Evolutionary conservation across 2,888 invertebrate genomes (phyloP), one percentile per base, ranked within the genome.

Genomic region (Lochmaea capreae): DNA sequence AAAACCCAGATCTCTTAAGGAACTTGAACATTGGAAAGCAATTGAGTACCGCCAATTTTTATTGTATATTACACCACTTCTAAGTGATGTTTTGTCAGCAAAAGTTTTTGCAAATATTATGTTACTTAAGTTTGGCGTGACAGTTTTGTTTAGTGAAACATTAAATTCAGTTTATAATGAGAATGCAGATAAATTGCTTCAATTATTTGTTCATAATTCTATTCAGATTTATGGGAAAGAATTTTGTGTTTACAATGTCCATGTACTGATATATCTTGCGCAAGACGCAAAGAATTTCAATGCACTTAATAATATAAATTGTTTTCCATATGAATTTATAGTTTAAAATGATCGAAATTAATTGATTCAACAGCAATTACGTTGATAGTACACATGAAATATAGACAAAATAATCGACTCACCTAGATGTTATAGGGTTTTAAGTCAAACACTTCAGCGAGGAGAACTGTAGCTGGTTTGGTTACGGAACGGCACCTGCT

Each of bases 21-120:
- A 57, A 57, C 57, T 57, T 57, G 57, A 22, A 57, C 57, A 57
- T 22, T 57, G 57, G 57, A 57, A 57, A 57, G 57, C 57, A 57
- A 57, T 22, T 57, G 57, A 22, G 57, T 57, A 57, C 22, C 57
- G 57, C 22, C 57, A 57, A 57, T 57, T 57, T 57, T 57, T 57
- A 57, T 57, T 57, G 22, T 57, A 57, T 57, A 22, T 57, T 57
- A 22, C 57, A 22, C 57, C 57, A 22, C 57, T 57, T 57, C 22
- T 57, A 57, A 16, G 57, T 57, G 57, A 57, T 57, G 12, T 57
- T 57, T 57, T 57, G 22, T 57, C 18, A 57, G 16, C 57, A 57
- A 18, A 57, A 22, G 22, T 57, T 57, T 57, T 57, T 57, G 57
- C 57, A 18, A 57, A 57, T 57, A 22, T 57, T 18, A 57, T 57